Conservation (phyloP, 2,797 vertebrate species). For the Hirundo rustica region DNA sequence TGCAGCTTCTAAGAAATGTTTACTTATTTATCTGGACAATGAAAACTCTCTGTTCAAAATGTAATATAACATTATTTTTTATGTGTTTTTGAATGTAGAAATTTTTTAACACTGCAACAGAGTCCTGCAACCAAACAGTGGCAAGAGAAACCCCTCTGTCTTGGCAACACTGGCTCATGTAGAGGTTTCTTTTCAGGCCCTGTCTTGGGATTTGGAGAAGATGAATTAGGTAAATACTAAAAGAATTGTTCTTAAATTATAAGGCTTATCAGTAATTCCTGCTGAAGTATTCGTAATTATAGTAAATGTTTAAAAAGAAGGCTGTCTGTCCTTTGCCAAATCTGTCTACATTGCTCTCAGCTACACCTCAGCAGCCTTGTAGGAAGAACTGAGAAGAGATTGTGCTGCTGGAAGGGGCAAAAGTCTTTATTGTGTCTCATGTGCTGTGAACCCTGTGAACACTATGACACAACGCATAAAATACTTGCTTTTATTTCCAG, state of each 20-base stretch:
- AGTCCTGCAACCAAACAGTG: constrained; percentile 83
- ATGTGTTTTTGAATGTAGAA: constrained; percentile 79
- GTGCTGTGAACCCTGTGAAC: background rate
- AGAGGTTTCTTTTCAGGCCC: constrained; percentile 89
- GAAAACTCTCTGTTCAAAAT: background rate
- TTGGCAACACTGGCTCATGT: constrained; percentile 87
- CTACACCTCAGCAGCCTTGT: background rate
- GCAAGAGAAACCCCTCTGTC: constrained; percentile 94
- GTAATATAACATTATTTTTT: background rate
- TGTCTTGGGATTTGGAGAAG: constrained; percentile 95
- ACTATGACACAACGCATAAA: background rate
- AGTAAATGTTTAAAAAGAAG: background rate
- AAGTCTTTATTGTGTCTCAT: background rate
- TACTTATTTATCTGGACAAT: background rate
- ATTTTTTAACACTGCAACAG: constrained; percentile 95
- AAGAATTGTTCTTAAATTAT: background rate
- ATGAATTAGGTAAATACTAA: constrained; percentile 87
- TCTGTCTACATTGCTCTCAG: background rate
- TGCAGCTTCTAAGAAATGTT: background rate
- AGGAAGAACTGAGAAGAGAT: background rate
- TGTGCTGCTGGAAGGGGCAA: background rate
- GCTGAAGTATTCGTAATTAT: background rate
- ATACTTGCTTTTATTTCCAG: background rate
- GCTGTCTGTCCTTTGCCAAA: background rate
- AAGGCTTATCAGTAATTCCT: background rate